These are phyloP conservation scores for Xyrichtys novacula DNA, from an alignment of 2,797 vertebrate species.

Conservation along the genomic window DNA sequence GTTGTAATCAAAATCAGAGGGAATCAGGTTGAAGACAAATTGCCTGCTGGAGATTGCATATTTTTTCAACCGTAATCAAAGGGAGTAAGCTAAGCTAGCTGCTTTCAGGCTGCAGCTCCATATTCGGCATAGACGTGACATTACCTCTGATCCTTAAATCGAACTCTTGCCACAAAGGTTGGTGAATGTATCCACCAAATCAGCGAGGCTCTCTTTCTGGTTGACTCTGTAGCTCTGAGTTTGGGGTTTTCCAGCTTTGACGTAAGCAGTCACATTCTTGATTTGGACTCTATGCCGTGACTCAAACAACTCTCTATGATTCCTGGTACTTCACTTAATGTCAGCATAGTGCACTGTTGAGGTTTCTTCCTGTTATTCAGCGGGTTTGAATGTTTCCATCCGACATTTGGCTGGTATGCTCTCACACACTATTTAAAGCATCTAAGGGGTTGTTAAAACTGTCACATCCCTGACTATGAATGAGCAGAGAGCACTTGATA, in stretches of 20 bases:
- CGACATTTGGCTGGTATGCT: not conserved
- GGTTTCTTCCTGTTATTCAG: conserved; percentile 22
- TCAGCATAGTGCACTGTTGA: conserved; percentile 8
- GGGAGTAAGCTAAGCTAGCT: not conserved
- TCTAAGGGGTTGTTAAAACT: conserved; percentile 21
- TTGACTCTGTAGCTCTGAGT: not conserved
- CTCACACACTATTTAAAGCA: not conserved
- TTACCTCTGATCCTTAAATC: not conserved
- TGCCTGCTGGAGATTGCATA: too few relatives aligned
- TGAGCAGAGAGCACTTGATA: conserved; percentile 20
- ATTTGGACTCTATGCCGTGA: not conserved
- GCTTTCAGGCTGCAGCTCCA: not conserved
- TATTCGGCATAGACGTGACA: not conserved
- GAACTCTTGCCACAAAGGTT: not conserved
- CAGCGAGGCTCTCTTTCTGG: not conserved
- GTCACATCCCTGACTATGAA: conserved; percentile 23
- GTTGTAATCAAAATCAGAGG: too few relatives aligned
- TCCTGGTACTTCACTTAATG: conserved; percentile 26
- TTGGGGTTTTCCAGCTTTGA: conserved; percentile 27
- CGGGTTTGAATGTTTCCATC: conserved; percentile 30
- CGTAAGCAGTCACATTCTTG: conserved; percentile 6
- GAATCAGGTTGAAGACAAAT: too few relatives aligned
- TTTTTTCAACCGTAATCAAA: too few relatives aligned
- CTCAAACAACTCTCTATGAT: not conserved
- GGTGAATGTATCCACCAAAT: not conserved